Conservation (phyloP, 2,113 vertebrate genomes). For the Pygoscelis antarcticus region DNA sequence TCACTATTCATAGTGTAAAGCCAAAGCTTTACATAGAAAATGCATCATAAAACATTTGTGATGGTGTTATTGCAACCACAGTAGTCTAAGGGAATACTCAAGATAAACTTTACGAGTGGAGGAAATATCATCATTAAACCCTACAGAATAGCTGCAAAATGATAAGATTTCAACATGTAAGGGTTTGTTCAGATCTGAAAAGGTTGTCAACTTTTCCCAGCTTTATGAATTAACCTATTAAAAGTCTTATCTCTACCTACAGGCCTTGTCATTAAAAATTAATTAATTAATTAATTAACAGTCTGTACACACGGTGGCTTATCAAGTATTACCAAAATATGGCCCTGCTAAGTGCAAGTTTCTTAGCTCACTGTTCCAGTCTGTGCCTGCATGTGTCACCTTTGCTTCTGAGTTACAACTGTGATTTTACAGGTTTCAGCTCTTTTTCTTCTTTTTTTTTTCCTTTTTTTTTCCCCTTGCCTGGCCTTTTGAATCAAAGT, state of each 20-base stretch:
- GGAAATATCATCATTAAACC: neutral
- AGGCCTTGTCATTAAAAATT: neutral
- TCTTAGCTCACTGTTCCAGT: neutral
- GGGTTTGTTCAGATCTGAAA: neutral
- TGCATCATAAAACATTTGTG: neutral
- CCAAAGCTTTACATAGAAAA: neutral
- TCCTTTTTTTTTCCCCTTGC: neutral
- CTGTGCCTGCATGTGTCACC: neutral
- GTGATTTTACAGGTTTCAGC: neutral
- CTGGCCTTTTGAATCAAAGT: neutral
- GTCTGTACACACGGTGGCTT: neutral
- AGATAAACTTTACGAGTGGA: neutral
- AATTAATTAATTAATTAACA: neutral
- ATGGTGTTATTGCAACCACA: neutral
- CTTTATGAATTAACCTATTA: neutral
- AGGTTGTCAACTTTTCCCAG: neutral
- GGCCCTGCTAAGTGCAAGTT: neutral
- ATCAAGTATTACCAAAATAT: neutral
- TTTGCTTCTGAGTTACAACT: neutral
- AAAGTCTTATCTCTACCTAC: neutral
- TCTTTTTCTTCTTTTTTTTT: neutral
- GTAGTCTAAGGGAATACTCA: neutral
- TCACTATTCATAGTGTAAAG: neutral
- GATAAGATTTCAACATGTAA: neutral
- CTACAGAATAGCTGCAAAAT: neutral